These are phyloP conservation scores for Lithobius niger DNA, from an alignment of 1,140 invertebrate genomes.

Conservation along the genomic window DNA sequence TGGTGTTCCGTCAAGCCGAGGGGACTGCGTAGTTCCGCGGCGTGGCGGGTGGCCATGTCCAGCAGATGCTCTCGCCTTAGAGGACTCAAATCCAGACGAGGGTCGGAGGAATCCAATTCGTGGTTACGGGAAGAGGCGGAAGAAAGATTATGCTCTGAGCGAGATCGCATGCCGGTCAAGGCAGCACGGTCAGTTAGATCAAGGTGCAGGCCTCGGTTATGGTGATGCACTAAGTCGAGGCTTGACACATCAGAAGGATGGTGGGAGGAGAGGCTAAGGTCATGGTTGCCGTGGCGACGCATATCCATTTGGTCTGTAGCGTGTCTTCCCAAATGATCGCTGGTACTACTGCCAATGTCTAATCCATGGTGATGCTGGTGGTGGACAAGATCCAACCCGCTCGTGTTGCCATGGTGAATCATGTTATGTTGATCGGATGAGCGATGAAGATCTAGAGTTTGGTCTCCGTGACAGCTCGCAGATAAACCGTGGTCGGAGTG, in stretches of 20 bases:
- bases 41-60: background rate
- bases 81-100: background rate
- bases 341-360: background rate
- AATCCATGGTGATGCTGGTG: background rate
- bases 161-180: background rate
- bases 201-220: background rate
- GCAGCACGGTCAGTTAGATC: background rate
- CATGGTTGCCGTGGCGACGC: background rate
- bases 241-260: too few species aligned
- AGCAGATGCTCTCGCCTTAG: background rate
- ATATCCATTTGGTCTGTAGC: background rate
- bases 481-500: background rate
- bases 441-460: background rate
- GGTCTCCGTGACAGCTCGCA: background rate
- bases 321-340: background rate
- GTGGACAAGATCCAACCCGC: background rate
- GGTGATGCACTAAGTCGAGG: background rate
- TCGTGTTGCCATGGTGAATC: background rate
- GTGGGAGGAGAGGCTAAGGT: background rate
- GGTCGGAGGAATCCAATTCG: background rate
- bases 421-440: background rate
- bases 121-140: background rate
- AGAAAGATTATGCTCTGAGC: background rate
- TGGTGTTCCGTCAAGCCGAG: background rate
- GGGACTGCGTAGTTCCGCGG: background rate